Conservation (phyloP, 1,140 invertebrate genomes). For the Anoplolepis gracilipes region DNA sequence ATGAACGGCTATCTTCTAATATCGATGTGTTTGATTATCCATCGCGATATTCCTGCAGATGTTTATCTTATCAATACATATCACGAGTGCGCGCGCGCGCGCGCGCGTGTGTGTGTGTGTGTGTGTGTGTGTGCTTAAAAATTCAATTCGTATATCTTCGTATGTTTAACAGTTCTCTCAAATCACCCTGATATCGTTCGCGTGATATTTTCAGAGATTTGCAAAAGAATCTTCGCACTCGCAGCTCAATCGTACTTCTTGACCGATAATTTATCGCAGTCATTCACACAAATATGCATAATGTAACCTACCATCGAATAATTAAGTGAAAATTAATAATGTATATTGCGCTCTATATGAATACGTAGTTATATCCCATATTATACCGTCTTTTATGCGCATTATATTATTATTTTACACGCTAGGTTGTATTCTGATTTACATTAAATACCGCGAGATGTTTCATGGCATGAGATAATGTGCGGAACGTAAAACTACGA, state of each 20-base stretch:
- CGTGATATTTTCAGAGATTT: background rate
- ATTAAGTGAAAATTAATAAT: constrained; percentile 67
- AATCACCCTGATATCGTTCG: background rate
- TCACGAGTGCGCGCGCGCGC: too few species aligned
- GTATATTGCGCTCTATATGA: constrained; percentile 37
- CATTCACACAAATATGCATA: background rate
- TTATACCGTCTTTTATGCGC: constrained; percentile 54
- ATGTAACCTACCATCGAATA: constrained; percentile 34
- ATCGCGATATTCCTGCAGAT: background rate
- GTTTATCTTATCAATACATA: constrained; percentile 23
- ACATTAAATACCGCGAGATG: constrained; percentile 65
- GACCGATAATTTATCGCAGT: constrained; percentile 43
- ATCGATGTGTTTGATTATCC: background rate
- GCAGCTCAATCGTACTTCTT: background rate
- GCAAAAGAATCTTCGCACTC: background rate
- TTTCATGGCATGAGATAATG: constrained; percentile 28
- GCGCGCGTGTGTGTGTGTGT: too few species aligned
- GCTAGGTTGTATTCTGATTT: constrained; percentile 63
- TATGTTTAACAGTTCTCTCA: background rate
- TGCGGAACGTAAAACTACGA: constrained; percentile 60
- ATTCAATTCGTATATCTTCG: background rate
- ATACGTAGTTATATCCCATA: constrained; percentile 10
- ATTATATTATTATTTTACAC: constrained; percentile 71
- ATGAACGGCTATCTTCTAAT: constrained; percentile 19
- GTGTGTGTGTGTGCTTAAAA: constrained; percentile 13